These are phyloP conservation scores for Heliconius congener DNA, from an alignment of 1,140 invertebrate species.

Conservation along the genomic window DNA sequence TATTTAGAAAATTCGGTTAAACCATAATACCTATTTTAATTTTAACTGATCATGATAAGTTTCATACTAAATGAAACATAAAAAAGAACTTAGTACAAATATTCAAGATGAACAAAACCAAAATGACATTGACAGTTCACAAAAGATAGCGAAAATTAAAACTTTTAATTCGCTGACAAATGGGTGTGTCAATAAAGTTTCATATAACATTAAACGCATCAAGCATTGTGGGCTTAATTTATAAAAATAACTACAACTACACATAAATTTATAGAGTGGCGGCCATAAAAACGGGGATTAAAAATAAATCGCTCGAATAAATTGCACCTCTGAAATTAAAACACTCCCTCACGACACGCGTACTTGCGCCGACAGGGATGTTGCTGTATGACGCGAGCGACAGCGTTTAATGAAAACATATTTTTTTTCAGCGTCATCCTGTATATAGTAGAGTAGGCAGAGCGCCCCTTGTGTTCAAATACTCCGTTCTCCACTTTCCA, in stretches of 20 bases:
- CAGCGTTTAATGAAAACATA: constrained; percentile 33
- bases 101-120: not conserved
- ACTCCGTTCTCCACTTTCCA: no score
- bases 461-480: no score
- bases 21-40: no score
- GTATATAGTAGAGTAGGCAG: no score
- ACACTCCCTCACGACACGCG: constrained; percentile 76
- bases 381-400: constrained; percentile 40
- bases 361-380: constrained; percentile 51
- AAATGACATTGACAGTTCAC: not conserved
- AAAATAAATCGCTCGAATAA: constrained; percentile 82
- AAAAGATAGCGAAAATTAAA: not conserved
- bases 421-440: no score
- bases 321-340: constrained; percentile 81
- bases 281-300: constrained; percentile 80
- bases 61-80: not conserved
- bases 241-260: constrained; percentile 73
- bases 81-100: not conserved
- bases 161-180: constrained; percentile 23
- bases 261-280: constrained; percentile 77
- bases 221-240: constrained; percentile 54
- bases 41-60: not conserved
- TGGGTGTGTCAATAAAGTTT: constrained; percentile 30
- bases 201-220: constrained; percentile 43
- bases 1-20: no score